These are phyloP conservation scores for Brachionus calyciflorus DNA, from an alignment of 1,140 invertebrate species.

Conservation along the genomic window DNA sequence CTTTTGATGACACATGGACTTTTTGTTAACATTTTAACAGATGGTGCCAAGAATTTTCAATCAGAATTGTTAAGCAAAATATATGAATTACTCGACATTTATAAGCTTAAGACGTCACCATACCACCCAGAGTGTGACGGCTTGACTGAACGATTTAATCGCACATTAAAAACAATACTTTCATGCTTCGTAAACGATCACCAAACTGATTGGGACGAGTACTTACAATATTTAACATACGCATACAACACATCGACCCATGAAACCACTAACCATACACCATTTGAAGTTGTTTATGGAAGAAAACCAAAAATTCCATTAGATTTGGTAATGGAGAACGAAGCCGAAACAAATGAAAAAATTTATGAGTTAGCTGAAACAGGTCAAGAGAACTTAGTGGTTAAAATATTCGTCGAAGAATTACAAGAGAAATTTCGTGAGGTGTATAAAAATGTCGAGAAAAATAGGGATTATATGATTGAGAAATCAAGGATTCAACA, in stretches of 20 bases:
- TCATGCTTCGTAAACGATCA: conserved; percentile 17
- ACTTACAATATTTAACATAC: conserved; percentile 4
- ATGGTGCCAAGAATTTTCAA: conserved; percentile 48
- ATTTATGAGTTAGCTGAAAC: background rate
- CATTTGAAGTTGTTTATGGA: background rate
- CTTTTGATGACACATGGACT: conserved; percentile 31
- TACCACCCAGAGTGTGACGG: conserved; percentile 11
- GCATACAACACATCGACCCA: conserved; percentile 7
- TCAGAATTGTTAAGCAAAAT: conserved; percentile 45
- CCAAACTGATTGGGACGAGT: conserved; percentile 7
- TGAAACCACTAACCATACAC: background rate
- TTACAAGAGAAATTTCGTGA: background rate
- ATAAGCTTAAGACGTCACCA: conserved; percentile 44
- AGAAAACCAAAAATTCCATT: background rate
- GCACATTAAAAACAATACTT: conserved; percentile 21
- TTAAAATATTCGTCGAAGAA: too few species aligned
- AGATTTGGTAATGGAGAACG: background rate
- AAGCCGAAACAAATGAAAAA: background rate
- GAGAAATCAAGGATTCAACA: background rate
- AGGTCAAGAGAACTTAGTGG: background rate
- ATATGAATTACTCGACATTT: conserved; percentile 32
- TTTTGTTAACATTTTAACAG: conserved; percentile 19
- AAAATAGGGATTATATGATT: background rate
- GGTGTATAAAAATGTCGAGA: background rate
- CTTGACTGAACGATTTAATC: conserved; percentile 32